Conservation (phyloP, 2,113 vertebrate species). For the Notothenia coriiceps region DNA sequence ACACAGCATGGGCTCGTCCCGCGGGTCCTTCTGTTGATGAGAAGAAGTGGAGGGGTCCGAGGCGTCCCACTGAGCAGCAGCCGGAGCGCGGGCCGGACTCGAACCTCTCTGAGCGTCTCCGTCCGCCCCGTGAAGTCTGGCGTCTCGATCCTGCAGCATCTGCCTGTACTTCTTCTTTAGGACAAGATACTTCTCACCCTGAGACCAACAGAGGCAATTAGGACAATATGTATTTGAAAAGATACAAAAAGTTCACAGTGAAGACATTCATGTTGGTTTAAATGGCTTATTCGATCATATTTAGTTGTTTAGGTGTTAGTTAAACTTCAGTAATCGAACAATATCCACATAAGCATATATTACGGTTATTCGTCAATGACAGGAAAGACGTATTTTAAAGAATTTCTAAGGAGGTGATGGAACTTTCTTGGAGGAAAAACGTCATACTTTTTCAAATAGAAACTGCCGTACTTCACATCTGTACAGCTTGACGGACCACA, state of each 20-base stretch:
- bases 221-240: not conserved
- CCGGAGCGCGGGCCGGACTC: constrained; percentile 20
- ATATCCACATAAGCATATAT: not conserved
- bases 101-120: constrained; percentile 12
- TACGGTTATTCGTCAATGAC: not conserved
- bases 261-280: not conserved
- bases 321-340: too few relatives aligned
- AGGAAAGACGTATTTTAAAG: not conserved
- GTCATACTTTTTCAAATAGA: not conserved
- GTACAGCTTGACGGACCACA: not conserved
- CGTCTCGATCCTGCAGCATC: constrained; percentile 71
- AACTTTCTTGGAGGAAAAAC: not conserved
- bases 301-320: not conserved
- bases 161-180: constrained; percentile 86
- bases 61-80: constrained; percentile 54
- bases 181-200: constrained; percentile 86
- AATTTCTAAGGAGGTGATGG: not conserved
- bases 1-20: constrained; percentile 48
- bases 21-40: constrained; percentile 3
- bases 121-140: constrained; percentile 14
- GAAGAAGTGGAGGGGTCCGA: not conserved
- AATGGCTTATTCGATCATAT: not conserved
- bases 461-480: not conserved
- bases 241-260: not conserved
- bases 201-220: constrained; percentile 14